Conservation (phyloP, 1,140 invertebrate species). For the Idris sp. region DNA sequence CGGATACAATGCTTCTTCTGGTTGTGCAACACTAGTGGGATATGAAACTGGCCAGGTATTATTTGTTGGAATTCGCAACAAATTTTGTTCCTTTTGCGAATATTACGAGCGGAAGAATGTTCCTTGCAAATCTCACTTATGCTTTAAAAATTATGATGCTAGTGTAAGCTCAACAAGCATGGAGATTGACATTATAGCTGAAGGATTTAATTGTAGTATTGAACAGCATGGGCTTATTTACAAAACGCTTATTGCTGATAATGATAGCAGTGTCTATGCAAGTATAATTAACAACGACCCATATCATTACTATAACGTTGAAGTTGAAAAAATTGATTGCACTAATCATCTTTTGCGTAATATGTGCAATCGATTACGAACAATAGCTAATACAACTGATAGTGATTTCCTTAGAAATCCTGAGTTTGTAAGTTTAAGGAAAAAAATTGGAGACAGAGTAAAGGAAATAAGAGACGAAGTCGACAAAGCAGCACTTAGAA, state of each 20-base stretch:
- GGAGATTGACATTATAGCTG: constrained; percentile 72
- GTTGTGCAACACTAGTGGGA: not conserved
- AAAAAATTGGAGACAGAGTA: constrained; percentile 4
- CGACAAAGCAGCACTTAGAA: constrained; percentile 1
- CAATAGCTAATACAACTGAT: constrained; percentile 7
- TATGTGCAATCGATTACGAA: constrained; percentile 13
- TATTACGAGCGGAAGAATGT: constrained; percentile 35
- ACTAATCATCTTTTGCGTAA: constrained; percentile 16
- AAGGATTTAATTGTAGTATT: constrained; percentile 66
- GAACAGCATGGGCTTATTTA: constrained; percentile 28
- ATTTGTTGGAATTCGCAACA: constrained; percentile 60
- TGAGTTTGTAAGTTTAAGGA: constrained; percentile 9
- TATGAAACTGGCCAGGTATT: not conserved
- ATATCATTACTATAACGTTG: not conserved
- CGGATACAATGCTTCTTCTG: constrained; percentile 4
- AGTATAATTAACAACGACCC: not conserved
- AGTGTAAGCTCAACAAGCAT: constrained; percentile 68
- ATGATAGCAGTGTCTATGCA: constrained; percentile 12
- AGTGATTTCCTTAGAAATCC: not conserved
- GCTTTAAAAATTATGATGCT: constrained; percentile 63
- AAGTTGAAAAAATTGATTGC: constrained; percentile 16
- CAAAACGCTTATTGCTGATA: constrained; percentile 66
- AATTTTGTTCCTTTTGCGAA: constrained; percentile 62
- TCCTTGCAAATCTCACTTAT: constrained; percentile 30
- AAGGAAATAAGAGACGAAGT: constrained; percentile 8